phyloP scores from a whole-genome alignment of 2,797 vertebrate genomes.

The Sebastes kiyomatsui region DNA sequence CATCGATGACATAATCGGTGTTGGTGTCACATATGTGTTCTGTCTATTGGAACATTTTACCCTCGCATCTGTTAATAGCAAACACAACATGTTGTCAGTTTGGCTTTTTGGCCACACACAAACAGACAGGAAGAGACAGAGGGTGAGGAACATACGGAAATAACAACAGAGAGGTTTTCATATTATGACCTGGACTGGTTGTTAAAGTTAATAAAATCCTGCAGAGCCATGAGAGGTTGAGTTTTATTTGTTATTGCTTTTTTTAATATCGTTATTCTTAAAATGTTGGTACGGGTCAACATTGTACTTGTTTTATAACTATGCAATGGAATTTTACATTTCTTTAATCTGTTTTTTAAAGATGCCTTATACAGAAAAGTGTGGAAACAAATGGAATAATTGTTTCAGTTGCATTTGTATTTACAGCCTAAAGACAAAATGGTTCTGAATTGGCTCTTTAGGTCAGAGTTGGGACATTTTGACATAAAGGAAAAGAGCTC shows the following conservation, averaged over 20 bases:
- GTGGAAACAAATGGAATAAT: not conserved
- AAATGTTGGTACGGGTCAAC: not conserved
- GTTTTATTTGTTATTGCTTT: not conserved
- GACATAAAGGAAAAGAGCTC: not conserved
- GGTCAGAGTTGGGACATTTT: not conserved
- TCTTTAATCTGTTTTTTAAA: not conserved
- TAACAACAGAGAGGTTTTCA: not conserved
- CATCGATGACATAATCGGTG: not conserved
- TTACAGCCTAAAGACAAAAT: not conserved
- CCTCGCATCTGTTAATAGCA: constrained; percentile 11
- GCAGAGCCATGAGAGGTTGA: not conserved
- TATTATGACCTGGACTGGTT: not conserved
- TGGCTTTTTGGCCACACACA: not conserved
- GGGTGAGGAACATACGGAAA: not conserved
- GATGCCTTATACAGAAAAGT: not conserved
- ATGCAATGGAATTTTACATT: not conserved
- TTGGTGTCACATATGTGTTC: not conserved
- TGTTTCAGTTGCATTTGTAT: not conserved
- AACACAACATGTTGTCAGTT: not conserved
- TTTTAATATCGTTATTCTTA: not conserved
- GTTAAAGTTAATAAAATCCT: not conserved
- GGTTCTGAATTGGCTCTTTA: not conserved
- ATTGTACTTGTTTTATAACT: not conserved
- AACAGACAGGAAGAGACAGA: not conserved
- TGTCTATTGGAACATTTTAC: constrained; percentile 1